A percentile compares a stretch with the other conserved stretches of the same genome.
Conservation (phyloP, 2,888 invertebrate species). For the Drosophila helvetica region DNA sequence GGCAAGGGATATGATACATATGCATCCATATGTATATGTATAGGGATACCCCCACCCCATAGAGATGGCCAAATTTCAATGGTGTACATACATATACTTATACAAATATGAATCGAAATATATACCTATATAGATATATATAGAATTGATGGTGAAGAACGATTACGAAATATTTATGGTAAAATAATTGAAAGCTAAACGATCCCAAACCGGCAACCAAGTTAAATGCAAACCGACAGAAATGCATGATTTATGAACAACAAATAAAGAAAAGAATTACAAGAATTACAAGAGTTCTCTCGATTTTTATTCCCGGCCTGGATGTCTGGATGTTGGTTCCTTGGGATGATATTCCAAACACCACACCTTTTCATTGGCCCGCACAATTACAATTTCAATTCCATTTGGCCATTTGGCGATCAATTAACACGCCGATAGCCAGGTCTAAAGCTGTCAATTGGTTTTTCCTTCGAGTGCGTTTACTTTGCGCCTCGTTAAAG, state of each 20-base stretch:
- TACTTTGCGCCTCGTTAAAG: conserved; percentile 68
- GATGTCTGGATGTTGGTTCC: too few relatives aligned
- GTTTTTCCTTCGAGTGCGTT: conserved; percentile 44
- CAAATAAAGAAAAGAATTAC: conserved; percentile 27
- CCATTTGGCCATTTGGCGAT: conserved; percentile 46
- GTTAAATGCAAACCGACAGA: conserved; percentile 59
- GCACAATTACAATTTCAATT: conserved; percentile 55
- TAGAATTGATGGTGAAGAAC: conserved; percentile 15
- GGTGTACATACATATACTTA: conserved; percentile 39
- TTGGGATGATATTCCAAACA: too few relatives aligned
- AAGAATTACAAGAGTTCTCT: conserved; percentile 7
- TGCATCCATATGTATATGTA: too few relatives aligned
- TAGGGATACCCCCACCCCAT: conserved; percentile 14
- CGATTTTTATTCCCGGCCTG: background rate
- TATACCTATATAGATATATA: conserved; percentile 17
- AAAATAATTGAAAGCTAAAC: conserved; percentile 51
- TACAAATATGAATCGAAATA: conserved; percentile 15
- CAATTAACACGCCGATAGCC: conserved; percentile 56
- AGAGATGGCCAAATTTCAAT: conserved; percentile 23
- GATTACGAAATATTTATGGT: conserved; percentile 13
- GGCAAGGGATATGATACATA: conserved; percentile 1
- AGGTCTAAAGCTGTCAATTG: conserved; percentile 46
- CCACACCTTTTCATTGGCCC: conserved; percentile 13
- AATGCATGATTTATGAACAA: conserved; percentile 31
- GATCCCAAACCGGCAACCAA: conserved; percentile 52